These are phyloP conservation scores for Heliconius aoede DNA, from an alignment of 2,888 invertebrate genomes.

Conservation along the genomic window DNA sequence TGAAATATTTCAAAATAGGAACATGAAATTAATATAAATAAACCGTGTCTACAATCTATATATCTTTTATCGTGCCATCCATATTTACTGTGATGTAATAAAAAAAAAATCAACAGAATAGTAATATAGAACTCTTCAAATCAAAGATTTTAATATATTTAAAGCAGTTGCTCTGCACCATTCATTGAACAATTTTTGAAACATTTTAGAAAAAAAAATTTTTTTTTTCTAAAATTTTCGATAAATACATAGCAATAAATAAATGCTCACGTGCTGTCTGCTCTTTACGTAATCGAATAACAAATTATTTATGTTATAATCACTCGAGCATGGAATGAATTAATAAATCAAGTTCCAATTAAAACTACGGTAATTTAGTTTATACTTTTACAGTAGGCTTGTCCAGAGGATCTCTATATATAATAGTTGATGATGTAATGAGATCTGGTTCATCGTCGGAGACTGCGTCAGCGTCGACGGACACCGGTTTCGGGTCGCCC, in stretches of 20 bases:
- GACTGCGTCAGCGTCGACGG: slow-evolving; percentile 47
- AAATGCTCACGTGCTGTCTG: background rate
- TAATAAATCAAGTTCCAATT: background rate
- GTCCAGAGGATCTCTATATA: slow-evolving; percentile 73
- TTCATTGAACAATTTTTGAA: background rate
- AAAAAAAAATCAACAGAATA: background rate
- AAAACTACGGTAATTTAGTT: background rate
- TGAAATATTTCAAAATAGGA: slow-evolving; percentile 18
- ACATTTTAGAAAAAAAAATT: no score
- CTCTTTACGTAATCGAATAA: background rate
- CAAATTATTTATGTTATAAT: background rate
- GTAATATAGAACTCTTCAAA: background rate
- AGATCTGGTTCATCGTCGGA: slow-evolving; percentile 73
- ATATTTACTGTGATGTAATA: slow-evolving; percentile 1
- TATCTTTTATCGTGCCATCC: background rate
- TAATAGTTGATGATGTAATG: slow-evolving; percentile 72
- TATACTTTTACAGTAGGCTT: slow-evolving; percentile 50
- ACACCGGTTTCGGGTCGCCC: slow-evolving; percentile 60
- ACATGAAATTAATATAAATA: background rate
- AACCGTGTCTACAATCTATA: background rate
- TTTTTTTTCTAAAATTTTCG: background rate
- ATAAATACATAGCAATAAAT: slow-evolving; percentile 3
- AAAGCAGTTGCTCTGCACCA: background rate
- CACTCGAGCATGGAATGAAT: slow-evolving; percentile 6
- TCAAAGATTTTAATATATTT: slow-evolving; percentile 8